Conservation (phyloP, 2,113 vertebrate genomes). For the Jacana jacana region DNA sequence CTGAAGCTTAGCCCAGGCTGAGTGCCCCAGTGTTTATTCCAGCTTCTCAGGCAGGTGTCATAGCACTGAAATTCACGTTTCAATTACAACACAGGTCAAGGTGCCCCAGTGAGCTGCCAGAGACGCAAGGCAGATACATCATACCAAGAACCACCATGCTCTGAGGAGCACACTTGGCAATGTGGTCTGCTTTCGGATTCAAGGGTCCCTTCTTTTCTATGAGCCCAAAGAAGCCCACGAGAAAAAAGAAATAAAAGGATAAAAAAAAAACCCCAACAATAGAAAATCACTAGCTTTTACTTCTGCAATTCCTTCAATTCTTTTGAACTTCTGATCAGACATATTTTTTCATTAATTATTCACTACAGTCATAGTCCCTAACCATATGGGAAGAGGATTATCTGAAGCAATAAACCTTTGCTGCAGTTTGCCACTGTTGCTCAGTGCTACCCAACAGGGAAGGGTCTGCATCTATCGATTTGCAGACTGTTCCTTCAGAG, state of each 20-base stretch:
- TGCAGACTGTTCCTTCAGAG: neutral
- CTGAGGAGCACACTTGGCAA: fast-evolving
- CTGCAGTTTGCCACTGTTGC: neutral
- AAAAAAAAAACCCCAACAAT: no score
- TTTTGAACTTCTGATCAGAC: neutral
- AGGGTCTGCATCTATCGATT: neutral
- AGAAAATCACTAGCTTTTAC: neutral
- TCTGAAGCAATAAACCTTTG: neutral
- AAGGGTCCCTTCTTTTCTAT: neutral
- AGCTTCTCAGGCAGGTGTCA: neutral
- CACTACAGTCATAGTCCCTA: neutral
- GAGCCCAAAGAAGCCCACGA: neutral
- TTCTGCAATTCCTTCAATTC: neutral
- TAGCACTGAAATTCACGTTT: neutral
- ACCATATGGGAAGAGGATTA: neutral
- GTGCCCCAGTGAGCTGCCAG: neutral
- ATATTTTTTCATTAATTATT: constrained; percentile 23
- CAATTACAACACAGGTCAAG: neutral
- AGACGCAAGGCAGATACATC: neutral
- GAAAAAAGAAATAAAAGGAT: neutral
- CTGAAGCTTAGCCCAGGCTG: neutral
- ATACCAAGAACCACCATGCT: neutral
- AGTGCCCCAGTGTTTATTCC: neutral
- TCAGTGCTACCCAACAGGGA: neutral
- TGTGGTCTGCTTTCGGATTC: neutral